Evolutionary conservation across 2,888 invertebrate species (phyloP), one percentile per base, ranked within the genome.

Genomic region (Stratiomys singularior): DNA sequence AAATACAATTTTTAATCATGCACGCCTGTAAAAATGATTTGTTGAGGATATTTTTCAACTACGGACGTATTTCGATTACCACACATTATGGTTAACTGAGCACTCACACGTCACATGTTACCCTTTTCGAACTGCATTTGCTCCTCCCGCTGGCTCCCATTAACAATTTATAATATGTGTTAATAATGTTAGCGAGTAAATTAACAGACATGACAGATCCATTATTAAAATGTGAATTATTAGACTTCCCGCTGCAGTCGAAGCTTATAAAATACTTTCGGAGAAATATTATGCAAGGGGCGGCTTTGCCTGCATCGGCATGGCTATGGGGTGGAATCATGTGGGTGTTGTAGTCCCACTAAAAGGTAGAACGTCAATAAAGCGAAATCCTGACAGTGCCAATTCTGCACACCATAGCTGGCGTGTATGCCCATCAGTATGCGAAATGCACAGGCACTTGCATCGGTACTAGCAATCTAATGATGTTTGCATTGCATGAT

Each of bases 401-500:
- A 69, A 69, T 69, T 69, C 69, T 44, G 44, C 21, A 67, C 7
- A 27, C 9, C 67, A 21, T 44, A 2, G 44, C 7, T 27, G 37
- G n/a, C 1, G 67, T 67, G 44, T 15, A n/a, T 44, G 21, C 25
- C 23, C 69, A 47, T 69, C 69, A 47, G 69, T 69, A 69, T 69
- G 69, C 69, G 47, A 69, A 47, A 25, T 47, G 69, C 69, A 47
- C 23, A 69, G 46, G 69, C 23, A 44, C 67, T 44, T 67, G 67
- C 67, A 69, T 44, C 69, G 47, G 1, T 18, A 69, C 30, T 60
- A 58, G 60, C 30, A 60, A 58, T 56, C 72, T 56, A 72, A 72
- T 72, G 72, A 72, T 72, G 72, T 72, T 72, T 72, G 72, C 23
- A 72, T 72, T 72, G 72, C 72, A 72, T 72, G 72, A 72, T 56